Base-by-base conservation (phyloP, 1,140 invertebrate species). In the Apolygus lucorum region DNA sequence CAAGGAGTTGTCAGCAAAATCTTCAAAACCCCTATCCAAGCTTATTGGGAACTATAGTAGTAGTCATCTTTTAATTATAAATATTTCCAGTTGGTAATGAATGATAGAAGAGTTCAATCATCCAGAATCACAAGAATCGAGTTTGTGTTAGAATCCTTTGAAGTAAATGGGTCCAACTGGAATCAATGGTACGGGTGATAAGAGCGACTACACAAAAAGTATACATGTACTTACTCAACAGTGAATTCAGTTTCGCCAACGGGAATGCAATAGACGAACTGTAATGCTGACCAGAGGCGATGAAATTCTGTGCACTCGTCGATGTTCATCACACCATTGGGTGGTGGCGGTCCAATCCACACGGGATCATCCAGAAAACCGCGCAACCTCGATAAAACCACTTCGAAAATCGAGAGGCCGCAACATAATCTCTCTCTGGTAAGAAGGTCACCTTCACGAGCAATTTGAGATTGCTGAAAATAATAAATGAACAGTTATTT, bases 261-360 rank as follows among this genome's bases (percentile, higher is more conserved):
- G 1, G 96, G 95, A 76, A 96, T 95, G 77, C 95, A 98, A 79
- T 97, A 98, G 21, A 98, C 92, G 84, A 99, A 99, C 81, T 99
- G 97, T 17, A 99, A 82, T 0, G 96, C 96, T 2, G 95, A 98
- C 96, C 96, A 99, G 27, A 99, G 81, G 42, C 95, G 85, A 82
- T 99, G 96, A 79, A 99, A 99, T 82, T 99, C 96, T 0, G 88
- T 90, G 78, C 96, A 98, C 79, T 99, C 96, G 78, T 99, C 96
- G 11, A 98, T 88, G 78, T 96, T 94, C 82, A 97, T 95, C 0
- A 97, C 93, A 25, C 93, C 91, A 81, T 97, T 94, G 49, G 87
- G 82, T 64, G 93, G 88, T 62, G 94, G 90, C 28, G 90, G 88
- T 22, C 95, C 94, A 63, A 90, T 88, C 95, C 96, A 98, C 29